Base-by-base conservation (phyloP, 2,888 invertebrate species). In the Corbicula japonica region DNA sequence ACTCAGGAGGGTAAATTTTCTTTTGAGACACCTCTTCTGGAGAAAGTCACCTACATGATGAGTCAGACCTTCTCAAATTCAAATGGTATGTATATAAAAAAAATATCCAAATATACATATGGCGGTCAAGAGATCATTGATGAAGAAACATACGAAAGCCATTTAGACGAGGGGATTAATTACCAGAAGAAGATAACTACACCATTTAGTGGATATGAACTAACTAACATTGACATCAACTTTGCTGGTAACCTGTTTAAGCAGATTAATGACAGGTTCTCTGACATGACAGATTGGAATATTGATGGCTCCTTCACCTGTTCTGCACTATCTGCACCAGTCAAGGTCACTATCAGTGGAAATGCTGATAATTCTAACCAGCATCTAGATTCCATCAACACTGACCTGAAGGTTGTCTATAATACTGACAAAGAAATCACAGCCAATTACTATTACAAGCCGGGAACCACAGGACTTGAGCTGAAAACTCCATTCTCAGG, bases 191-290 rank as follows among this genome's bases (percentile, higher is more conserved):
- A 35, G 18, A 32, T 66, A 12, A 75, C 41, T 18, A 75, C 76
- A 46, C 79, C 86, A 3, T 56, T 72, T 62, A 73, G 80, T 71
- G 80, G 81, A 1, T 87, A 76, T 71, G 85, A 80, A 28, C 41
- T 71, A 0, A 61, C 58, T 2, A 63, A 54, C 8, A 1, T 76
- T 10, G 63, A 56, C 21, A 35, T 85, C 3, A 69, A 65, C 26
- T 76, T 78, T 56, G 68, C 58, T 63, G 77, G 79, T 23, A 54
- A 65, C 5, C 34, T 66, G 35, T 30, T 54, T 34, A n/a, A n/a
- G n/a, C n/a, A n/a, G n/a, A n/a, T n/a, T n/a, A n/a, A n/a, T n/a
- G n/a, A 28, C 2, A 48, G 21, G 0, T 15, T 23, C 5, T 50
- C 63, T 26, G 50, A 50, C 23, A n/a, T 34, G n/a, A 26, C 38